Evolutionary conservation across 2,888 invertebrate genomes (phyloP).

Genomic region (Gymnocheta viridis): DNA sequence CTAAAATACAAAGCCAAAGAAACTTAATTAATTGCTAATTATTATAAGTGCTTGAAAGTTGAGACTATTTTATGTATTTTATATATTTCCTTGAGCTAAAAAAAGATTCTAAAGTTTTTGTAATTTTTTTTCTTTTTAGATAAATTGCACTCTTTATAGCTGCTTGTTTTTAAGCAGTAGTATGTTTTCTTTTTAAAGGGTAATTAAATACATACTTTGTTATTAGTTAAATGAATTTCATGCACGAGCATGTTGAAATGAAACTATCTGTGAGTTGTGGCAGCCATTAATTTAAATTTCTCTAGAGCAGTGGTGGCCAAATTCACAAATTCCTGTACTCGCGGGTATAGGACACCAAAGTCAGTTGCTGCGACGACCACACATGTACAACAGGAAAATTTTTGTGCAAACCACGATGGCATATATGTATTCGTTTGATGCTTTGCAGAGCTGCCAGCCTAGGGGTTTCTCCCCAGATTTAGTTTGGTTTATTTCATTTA

Average conservation of each 20-base stretch:
- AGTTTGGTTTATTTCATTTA: no score
- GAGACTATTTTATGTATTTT: background rate
- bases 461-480: no score
- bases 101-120: background rate
- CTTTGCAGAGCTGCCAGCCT: no score
- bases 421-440: no score
- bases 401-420: no score
- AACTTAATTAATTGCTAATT: background rate
- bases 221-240: background rate
- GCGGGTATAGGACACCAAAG: no score
- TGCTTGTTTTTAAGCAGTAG: background rate
- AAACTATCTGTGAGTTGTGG: background rate
- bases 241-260: background rate
- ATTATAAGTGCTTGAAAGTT: background rate
- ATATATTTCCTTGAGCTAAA: background rate
- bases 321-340: no score
- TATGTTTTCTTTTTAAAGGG: no score
- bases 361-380: no score
- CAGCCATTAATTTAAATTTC: conserved; percentile 3
- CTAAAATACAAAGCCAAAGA: background rate
- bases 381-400: no score
- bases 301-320: background rate
- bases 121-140: background rate
- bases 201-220: background rate
- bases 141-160: background rate